Evolutionary conservation across 1,140 invertebrate species (phyloP).

Genomic region (Zaprionus nigranus): DNA sequence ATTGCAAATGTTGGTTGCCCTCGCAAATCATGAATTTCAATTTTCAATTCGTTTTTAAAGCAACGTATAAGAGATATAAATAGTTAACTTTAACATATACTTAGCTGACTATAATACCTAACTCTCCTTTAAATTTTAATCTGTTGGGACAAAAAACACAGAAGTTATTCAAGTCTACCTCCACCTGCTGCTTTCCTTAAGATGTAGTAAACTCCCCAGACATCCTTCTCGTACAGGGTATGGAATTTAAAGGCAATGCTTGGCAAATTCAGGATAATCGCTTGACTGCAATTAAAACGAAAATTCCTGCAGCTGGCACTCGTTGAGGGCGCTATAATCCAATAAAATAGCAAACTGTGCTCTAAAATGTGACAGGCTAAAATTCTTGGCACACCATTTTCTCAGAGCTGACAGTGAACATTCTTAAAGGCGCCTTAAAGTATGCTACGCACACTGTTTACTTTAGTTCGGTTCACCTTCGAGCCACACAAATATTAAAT

Average conservation of each 20-base stretch:
- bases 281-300: slow-evolving; percentile 61
- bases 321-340: slow-evolving; percentile 27
- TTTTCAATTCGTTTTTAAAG: no score
- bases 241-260: neutral
- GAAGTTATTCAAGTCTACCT: no score
- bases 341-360: slow-evolving; percentile 37
- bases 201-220: neutral
- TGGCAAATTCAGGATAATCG: slow-evolving; percentile 49
- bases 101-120: no score
- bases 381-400: slow-evolving; percentile 18
- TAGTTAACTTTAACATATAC: no score
- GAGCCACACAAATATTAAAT: slow-evolving; percentile 7
- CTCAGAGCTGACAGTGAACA: neutral
- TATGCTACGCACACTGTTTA: neutral
- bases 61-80: no score
- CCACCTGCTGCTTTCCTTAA: no score
- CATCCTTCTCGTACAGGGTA: slow-evolving; percentile 7
- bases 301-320: slow-evolving; percentile 48
- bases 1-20: no score
- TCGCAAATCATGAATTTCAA: no score
- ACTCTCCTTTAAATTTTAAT: no score
- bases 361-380: slow-evolving; percentile 30
- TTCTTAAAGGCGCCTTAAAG: slow-evolving; percentile 18
- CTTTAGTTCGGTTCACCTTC: slow-evolving; percentile 30
- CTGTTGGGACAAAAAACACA: no score